phyloP scores from a whole-genome alignment of 2,113 vertebrate genomes.

The Gopherus evgoodei region DNA sequence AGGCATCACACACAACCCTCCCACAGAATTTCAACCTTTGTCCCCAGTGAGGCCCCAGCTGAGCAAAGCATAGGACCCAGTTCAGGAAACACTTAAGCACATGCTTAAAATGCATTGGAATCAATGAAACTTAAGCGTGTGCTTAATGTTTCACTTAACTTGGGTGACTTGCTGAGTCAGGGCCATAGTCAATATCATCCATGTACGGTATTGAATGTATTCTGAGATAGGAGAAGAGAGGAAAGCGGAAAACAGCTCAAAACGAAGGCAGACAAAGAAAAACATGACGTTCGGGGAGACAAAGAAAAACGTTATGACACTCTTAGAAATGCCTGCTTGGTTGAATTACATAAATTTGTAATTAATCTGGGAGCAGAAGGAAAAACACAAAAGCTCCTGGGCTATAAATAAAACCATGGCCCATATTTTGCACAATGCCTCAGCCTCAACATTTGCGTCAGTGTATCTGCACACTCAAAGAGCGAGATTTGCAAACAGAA shows the following conservation, averaged over 20 bases:
- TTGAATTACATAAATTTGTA: background rate
- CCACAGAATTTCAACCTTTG: background rate
- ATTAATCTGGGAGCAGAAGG: background rate
- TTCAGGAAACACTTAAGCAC: background rate
- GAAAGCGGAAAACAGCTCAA: background rate
- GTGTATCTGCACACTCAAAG: background rate
- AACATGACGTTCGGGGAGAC: background rate
- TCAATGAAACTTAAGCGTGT: background rate
- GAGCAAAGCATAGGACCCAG: background rate
- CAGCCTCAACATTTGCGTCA: background rate
- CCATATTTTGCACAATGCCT: background rate
- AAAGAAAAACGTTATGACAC: background rate
- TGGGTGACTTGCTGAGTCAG: background rate
- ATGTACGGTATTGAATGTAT: background rate
- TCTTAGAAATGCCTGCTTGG: background rate
- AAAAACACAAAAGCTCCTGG: background rate
- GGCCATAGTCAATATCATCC: background rate
- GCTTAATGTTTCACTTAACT: background rate
- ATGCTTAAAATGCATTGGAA: background rate
- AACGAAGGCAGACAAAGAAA: background rate
- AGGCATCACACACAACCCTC: background rate
- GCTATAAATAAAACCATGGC: background rate
- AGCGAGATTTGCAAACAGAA: background rate
- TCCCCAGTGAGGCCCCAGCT: background rate
- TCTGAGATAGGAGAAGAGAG: background rate